Base-by-base conservation (phyloP, 2,113 vertebrate species). In the Conger conger region DNA sequence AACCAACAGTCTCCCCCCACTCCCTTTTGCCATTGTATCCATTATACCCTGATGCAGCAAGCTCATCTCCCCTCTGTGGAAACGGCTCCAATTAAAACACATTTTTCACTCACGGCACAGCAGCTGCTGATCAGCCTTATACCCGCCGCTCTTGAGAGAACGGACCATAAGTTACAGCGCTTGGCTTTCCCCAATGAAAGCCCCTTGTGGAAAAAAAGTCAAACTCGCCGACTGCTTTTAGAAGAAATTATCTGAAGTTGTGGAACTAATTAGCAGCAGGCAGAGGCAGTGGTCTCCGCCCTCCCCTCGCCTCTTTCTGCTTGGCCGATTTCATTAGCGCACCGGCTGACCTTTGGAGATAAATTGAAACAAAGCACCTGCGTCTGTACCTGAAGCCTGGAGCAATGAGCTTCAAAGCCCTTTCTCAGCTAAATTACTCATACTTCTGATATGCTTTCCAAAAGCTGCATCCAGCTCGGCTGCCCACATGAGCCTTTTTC, bases 51-150 rank as follows among this genome's bases (percentile, higher is more conserved):
- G 40, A 54, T 76, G 23, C 40, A 15, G 80, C n/a, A 54, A 76
- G 79, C 63, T 54, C 27, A 54, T 68, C 77, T 16, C 45, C 42
- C 80, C 80, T 40, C 30, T 27, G 27, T 36, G 76, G 80, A 76
- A 81, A 30, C 84, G 33, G 35, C 79, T 54, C 30, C 84, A 82
- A 85, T 85, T 81, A 85, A 54, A 77, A 23, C 2, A 38, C 73
- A 36, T 42, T 63, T 35, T 81, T 80, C 60, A n/a, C 60, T 73
- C 18, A 1, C 16, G 18, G 57, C 57, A 27, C 57, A 6, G 60
- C 54, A 76, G 68, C 36, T 50, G 68, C 40, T 45, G 38, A 42
- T 18, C 37, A 37, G 81, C 57, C 23, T n/a, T 3, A 23, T 23
- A 50, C 35, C 13, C 37, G 82, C 20, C 37, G 20, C 33, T n/a